These are phyloP conservation scores for Heliconius erato DNA, from an alignment of 2,888 invertebrate species.

Conservation along the genomic window DNA sequence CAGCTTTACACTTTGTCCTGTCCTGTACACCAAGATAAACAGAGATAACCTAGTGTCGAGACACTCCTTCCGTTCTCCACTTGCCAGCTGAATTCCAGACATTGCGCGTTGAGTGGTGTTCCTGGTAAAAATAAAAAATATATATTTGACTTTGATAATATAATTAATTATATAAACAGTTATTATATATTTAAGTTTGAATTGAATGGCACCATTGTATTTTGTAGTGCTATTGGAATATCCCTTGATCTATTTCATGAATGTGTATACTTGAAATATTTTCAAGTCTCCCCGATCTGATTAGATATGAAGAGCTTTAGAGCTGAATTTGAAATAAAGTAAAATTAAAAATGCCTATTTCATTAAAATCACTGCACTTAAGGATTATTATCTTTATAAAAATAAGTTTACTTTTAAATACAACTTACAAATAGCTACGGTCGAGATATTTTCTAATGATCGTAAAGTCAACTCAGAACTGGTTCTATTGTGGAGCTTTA, in stretches of 20 bases:
- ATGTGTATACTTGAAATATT: background rate
- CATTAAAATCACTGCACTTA: background rate
- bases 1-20: no score
- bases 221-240: background rate
- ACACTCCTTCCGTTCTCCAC: background rate
- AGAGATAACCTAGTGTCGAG: background rate
- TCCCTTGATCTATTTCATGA: background rate
- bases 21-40: background rate
- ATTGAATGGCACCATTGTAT: background rate
- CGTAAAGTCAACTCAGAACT: constrained; percentile 18
- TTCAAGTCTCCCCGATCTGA: background rate
- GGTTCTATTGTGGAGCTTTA: constrained; percentile 27
- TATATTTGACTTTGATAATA: no score
- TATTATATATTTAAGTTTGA: background rate
- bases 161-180: no score
- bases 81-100: background rate
- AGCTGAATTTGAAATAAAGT: no score
- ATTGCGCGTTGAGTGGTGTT: background rate
- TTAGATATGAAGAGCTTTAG: no score
- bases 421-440: constrained; percentile 28
- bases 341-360: background rate
- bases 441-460: constrained; percentile 38
- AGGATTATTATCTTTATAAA: no score
- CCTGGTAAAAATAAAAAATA: no score
- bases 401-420: no score